Conservation (phyloP, 2,113 vertebrate genomes). For the Oceanodroma tethys region DNA sequence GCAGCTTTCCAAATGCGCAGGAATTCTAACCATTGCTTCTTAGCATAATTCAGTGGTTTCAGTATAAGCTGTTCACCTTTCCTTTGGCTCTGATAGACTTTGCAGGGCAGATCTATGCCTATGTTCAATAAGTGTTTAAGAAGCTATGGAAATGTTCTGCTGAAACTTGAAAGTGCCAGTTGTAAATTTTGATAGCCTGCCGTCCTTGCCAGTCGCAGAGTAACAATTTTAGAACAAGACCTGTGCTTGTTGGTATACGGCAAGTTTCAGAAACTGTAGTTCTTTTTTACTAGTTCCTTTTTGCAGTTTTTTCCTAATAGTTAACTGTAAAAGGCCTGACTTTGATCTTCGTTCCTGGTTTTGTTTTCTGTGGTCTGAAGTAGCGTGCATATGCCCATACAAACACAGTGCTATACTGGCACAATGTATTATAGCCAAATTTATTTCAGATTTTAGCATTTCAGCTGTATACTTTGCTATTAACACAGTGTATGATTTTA, state of each 20-base stretch:
- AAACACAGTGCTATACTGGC: neutral
- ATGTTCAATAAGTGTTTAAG: neutral
- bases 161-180: neutral
- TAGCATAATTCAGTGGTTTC: neutral
- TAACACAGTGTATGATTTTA: neutral
- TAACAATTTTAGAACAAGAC: neutral
- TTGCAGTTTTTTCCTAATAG: neutral
- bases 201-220: neutral
- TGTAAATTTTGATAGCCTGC: neutral
- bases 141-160: neutral
- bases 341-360: neutral
- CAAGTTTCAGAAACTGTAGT: neutral
- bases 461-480: neutral
- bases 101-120: neutral
- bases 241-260: neutral
- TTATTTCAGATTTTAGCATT: neutral
- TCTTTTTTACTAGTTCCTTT: neutral
- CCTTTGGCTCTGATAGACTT: neutral
- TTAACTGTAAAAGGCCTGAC: neutral
- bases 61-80: neutral
- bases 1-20: neutral
- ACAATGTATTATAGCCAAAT: neutral
- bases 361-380: neutral
- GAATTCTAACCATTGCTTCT: neutral
- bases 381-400: fast-evolving